Evolutionary conservation across 37 sponge, comb jelly and placozoan species (phyloP).

Genomic region (Aphrocallistes beatrix): DNA sequence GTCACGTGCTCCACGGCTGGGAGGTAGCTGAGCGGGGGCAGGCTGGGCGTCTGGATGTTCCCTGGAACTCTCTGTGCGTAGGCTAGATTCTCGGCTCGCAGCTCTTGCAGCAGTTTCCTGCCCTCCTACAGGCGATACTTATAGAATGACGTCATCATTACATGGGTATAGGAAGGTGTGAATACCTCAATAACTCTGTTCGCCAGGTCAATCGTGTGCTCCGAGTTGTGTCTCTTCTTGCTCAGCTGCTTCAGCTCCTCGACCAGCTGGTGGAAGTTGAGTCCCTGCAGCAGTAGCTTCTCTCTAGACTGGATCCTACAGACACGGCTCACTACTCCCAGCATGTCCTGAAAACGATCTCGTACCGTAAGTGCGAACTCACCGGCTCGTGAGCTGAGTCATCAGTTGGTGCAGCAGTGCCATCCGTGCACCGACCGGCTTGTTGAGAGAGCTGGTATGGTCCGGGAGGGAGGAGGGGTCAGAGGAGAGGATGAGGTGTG

Average conservation of each 20-base stretch:
- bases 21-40: background rate
- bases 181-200: background rate
- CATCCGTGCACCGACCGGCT: background rate
- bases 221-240: background rate
- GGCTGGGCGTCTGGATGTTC: background rate
- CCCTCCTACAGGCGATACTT: too few species aligned
- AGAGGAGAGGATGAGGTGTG: background rate
- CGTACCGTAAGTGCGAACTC: too few species aligned
- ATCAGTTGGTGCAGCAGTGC: background rate
- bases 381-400: background rate
- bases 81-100: background rate
- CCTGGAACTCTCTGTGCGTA: background rate
- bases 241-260: background rate
- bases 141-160: too few species aligned
- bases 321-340: too few species aligned
- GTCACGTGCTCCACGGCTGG: background rate
- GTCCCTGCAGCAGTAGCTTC: background rate
- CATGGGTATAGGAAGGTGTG: too few species aligned
- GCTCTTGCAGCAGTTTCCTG: background rate
- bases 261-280: background rate
- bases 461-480: background rate
- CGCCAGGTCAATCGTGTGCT: background rate
- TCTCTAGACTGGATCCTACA: background rate
- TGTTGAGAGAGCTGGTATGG: background rate
- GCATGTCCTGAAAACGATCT: too few species aligned